Percentiles rank a stretch among this genome's conserved stretches.
phyloP scores from a whole-genome alignment of 2,113 vertebrate genomes.

The Megaceryle torquata region DNA sequence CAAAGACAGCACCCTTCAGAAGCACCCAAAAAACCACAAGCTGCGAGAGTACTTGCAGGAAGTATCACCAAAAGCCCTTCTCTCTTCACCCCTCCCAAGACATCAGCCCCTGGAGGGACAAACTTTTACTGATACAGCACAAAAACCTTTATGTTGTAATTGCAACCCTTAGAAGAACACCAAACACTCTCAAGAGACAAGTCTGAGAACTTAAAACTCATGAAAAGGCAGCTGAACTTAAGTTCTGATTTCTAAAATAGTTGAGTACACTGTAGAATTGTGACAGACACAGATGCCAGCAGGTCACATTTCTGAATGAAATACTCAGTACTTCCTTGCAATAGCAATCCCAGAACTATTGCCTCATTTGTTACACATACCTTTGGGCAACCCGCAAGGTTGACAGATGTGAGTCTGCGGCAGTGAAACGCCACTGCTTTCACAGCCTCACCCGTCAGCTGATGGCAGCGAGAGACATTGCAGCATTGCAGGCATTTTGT shows the following conservation, averaged over 20 bases:
- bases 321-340: not conserved
- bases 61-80: not conserved
- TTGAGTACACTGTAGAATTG: not conserved
- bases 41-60: not conserved
- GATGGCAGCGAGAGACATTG: constrained; percentile 75
- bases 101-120: not conserved
- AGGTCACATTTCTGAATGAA: not conserved
- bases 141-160: not conserved
- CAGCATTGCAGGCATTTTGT: constrained; percentile 70
- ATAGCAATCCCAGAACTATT: not conserved
- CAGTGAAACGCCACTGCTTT: constrained; percentile 77
- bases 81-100: not conserved
- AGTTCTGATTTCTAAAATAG: not conserved
- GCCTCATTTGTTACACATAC: constrained; percentile 43
- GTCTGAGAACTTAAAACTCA: not conserved
- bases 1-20: not conserved
- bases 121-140: not conserved
- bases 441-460: constrained; percentile 72
- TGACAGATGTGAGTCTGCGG: constrained; percentile 66
- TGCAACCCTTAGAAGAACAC: not conserved
- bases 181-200: not conserved
- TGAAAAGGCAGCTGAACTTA: not conserved
- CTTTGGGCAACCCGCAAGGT: constrained; percentile 75
- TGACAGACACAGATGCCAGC: not conserved
- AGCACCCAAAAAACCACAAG: not conserved